A percentile compares a stretch with the other conserved stretches of the same genome.
These are phyloP conservation scores for Oligia latruncula DNA, from an alignment of 2,888 invertebrate species.

Conservation along the genomic window DNA sequence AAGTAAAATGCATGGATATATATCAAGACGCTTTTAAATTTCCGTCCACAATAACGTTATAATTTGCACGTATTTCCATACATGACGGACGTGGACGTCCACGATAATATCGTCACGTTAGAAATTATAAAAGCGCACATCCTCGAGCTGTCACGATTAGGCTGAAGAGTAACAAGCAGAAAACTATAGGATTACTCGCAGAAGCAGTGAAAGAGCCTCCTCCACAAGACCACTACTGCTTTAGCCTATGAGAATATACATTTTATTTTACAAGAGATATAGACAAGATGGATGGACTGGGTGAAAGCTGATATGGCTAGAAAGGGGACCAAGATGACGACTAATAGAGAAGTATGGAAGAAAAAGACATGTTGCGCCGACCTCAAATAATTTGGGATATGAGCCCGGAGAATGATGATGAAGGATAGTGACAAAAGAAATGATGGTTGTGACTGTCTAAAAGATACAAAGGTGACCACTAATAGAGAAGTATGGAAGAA, in stretches of 20 bases:
- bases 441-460: too few species aligned
- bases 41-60: too few species aligned
- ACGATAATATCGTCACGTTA: too few species aligned
- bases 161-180: neutral
- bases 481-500: too few species aligned
- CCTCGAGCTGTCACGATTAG: neutral
- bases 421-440: neutral
- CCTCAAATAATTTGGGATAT: too few species aligned
- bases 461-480: too few species aligned
- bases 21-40: too few species aligned
- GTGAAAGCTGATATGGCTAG: neutral
- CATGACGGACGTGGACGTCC: too few species aligned
- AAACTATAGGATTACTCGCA: neutral
- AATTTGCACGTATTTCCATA: too few species aligned
- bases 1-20: too few species aligned
- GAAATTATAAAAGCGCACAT: too few species aligned
- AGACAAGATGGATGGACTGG: neutral
- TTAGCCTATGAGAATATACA: neutral
- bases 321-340: neutral
- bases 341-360: neutral
- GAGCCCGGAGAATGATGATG: neutral
- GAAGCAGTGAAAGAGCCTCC: neutral
- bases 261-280: neutral
- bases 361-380: neutral
- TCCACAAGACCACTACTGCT: neutral